Percentiles rank a stretch among this genome's conserved stretches.
Conservation (phyloP, 2,797 vertebrate species). For the Diplodus sargus region DNA sequence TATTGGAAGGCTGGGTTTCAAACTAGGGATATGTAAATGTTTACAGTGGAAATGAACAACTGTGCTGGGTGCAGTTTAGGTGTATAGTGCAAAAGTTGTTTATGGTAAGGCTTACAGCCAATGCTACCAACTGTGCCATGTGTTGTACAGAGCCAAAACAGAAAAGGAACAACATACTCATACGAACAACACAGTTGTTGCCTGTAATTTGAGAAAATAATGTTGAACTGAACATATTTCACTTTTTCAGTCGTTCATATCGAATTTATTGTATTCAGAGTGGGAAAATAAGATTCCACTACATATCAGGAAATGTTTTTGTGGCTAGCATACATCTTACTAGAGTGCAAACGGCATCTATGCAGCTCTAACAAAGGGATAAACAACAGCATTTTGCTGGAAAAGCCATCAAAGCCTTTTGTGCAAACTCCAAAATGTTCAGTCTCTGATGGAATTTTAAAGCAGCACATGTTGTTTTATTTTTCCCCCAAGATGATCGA, state of each 20-base stretch:
- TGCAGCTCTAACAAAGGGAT: neutral
- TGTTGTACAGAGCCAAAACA: constrained; percentile 17
- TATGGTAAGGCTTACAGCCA: constrained; percentile 38
- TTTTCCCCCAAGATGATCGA: neutral
- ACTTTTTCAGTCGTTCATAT: constrained; percentile 3
- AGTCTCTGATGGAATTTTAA: constrained; percentile 45
- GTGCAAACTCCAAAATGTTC: constrained; percentile 34
- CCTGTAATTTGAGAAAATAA: constrained; percentile 16
- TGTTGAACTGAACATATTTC: neutral
- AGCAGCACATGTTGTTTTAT: constrained; percentile 22
- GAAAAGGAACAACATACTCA: neutral
- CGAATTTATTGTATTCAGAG: constrained; percentile 1
- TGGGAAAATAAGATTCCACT: constrained; percentile 16
- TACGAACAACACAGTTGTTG: constrained; percentile 12
- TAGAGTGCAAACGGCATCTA: constrained; percentile 6
- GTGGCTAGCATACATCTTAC: constrained; percentile 21
- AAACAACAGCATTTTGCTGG: constrained; percentile 15
- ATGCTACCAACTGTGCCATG: constrained; percentile 27
- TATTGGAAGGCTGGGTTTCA: constrained; percentile 45
- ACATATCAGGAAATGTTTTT: constrained; percentile 16
- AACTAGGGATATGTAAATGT: constrained; percentile 62
- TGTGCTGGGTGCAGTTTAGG: constrained; percentile 40
- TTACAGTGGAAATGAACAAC: constrained; percentile 61
- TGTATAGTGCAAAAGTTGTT: constrained; percentile 47
- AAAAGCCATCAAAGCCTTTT: constrained; percentile 41